Evolutionary conservation across 2,113 vertebrate species (phyloP).

Genomic region (Callipepla squamata): DNA sequence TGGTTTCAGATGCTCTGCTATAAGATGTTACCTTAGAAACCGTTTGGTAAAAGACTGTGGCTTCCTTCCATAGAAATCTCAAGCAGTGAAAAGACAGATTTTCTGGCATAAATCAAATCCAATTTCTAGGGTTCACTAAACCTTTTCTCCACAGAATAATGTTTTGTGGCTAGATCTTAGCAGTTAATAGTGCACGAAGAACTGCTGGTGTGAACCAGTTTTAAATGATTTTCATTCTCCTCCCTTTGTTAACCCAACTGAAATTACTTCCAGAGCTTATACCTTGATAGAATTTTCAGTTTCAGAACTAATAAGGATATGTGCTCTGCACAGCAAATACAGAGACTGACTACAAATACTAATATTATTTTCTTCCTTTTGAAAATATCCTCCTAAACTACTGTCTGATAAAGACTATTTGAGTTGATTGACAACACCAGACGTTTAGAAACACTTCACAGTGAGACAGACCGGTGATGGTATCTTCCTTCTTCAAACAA

Average conservation of each 20-base stretch:
- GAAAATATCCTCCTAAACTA: neutral
- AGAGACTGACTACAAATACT: neutral
- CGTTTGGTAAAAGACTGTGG: slow-evolving; percentile 81
- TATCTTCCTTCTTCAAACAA: neutral
- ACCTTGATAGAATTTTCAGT: slow-evolving; percentile 49
- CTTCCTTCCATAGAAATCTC: slow-evolving; percentile 85
- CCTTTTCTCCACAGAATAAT: slow-evolving; percentile 86
- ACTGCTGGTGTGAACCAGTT: slow-evolving; percentile 83
- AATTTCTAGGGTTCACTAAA: slow-evolving; percentile 91
- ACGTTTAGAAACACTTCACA: neutral
- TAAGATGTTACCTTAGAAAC: slow-evolving; percentile 90
- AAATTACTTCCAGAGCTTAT: slow-evolving; percentile 61
- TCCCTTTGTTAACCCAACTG: slow-evolving; percentile 63
- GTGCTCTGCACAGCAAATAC: neutral
- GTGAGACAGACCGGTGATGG: neutral
- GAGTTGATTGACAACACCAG: neutral
- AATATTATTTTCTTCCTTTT: neutral
- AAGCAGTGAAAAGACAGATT: slow-evolving; percentile 87
- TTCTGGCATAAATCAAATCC: slow-evolving; percentile 88
- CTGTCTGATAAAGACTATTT: neutral
- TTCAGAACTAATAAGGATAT: neutral
- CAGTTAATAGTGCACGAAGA: slow-evolving; percentile 81
- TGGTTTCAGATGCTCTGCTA: slow-evolving; percentile 88
- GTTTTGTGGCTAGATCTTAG: slow-evolving; percentile 83
- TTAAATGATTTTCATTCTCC: slow-evolving; percentile 74